Base-by-base conservation (phyloP, 2,797 vertebrate genomes). In the Hoplostethus mediterraneus region DNA sequence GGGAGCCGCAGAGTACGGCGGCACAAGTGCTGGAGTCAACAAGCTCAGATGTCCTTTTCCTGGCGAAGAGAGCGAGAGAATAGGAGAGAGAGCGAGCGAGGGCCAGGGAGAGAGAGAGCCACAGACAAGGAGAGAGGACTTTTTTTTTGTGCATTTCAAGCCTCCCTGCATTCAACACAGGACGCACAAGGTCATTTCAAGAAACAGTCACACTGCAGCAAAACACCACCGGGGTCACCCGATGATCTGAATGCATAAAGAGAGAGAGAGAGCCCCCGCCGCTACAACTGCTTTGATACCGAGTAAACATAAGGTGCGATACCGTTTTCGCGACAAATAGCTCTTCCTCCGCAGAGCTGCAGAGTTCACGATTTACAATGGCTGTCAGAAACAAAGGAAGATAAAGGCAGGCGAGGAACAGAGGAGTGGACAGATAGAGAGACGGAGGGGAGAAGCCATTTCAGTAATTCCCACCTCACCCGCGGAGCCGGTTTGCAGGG, bases 11-110 rank as follows among this genome's bases (percentile, higher is more conserved):
- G 86, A 84, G 86, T 86, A 87, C 62, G 86, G 86, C 83, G 73
- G 88, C 81, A 73, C 85, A 79, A 92, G 89, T 87, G 87, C 87
- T 84, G 83, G 79, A 90, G 90, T 93, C 90, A 91, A 92, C 89
- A 90, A 88, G 93, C 91, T 92, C 90, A 87, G 90, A 90, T 92
- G 91, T 94, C 90, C 86, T 90, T 90, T 93, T 91, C 77, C 82
- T 87, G 85, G 77, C 86, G 75, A 69, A 56, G 82, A 88, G 88
- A 81, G 84, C 28, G 1, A 44, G 84, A 83, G 83, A 80, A 79
- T 64, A 79, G 81, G 74, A 73, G 80, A 85, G 74, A 73, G 80
- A 85, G 82, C 56, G 81, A 85, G 84, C 87, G 83, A 77, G 71
- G 76, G 77, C 71, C 67, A 84, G 75, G 69, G 48, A 63, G 63